Conservation (phyloP, 2,888 invertebrate genomes). For the Platycheirus rosarum region DNA sequence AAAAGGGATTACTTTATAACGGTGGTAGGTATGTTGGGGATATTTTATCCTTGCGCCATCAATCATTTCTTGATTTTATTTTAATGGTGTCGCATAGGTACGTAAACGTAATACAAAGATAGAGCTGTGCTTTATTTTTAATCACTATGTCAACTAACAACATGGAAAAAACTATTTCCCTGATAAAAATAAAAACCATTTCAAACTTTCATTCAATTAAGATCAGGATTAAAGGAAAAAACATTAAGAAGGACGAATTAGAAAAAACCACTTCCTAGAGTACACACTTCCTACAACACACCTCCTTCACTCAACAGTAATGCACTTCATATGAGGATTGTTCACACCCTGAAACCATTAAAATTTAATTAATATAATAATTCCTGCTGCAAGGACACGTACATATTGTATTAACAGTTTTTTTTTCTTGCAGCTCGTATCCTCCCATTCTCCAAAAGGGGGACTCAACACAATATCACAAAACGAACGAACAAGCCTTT, state of each 20-base stretch:
- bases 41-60: constrained; percentile 54
- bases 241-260: constrained; percentile 49
- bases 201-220: constrained; percentile 66
- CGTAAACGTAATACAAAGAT: too few relatives aligned
- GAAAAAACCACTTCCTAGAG: constrained; percentile 68
- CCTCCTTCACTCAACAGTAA: constrained; percentile 61
- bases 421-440: constrained; percentile 11
- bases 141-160: too few relatives aligned
- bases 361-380: constrained; percentile 74
- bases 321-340: constrained; percentile 74
- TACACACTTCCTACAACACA: constrained; percentile 57
- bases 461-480: constrained; percentile 57
- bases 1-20: constrained; percentile 30
- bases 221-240: constrained; percentile 39
- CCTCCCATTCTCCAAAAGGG: constrained; percentile 3
- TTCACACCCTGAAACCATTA: constrained; percentile 74
- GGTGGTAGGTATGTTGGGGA: constrained; percentile 17
- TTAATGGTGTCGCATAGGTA: constrained; percentile 61
- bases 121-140: too few relatives aligned
- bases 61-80: constrained; percentile 69
- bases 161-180: constrained; percentile 40
- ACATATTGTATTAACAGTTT: constrained; percentile 61
- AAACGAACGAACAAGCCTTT: constrained; percentile 25
- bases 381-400: constrained; percentile 71
- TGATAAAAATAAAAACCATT: constrained; percentile 26